A percentile compares a stretch with the other conserved stretches of the same genome.
These are phyloP conservation scores for Ophion ellenae DNA, from an alignment of 2,888 invertebrate species.

Conservation along the genomic window DNA sequence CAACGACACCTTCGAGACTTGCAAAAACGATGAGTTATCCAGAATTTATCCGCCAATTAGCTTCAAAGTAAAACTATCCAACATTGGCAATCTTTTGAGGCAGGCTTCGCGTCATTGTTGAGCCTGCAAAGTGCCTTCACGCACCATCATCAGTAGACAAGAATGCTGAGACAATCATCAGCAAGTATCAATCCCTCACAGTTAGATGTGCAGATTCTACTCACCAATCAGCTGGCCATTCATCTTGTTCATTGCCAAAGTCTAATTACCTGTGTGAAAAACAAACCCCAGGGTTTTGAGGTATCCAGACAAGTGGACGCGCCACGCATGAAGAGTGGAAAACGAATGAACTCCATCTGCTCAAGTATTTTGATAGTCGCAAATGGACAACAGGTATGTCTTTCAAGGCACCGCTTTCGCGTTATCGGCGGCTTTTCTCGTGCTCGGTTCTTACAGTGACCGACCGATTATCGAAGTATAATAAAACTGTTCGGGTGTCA, in stretches of 20 bases:
- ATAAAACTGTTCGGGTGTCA: slow-evolving; percentile 81
- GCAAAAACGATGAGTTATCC: not conserved
- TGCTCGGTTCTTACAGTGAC: slow-evolving; percentile 24
- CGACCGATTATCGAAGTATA: slow-evolving; percentile 78
- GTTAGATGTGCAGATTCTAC: not conserved
- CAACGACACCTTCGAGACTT: not conserved
- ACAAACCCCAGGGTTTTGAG: not conserved
- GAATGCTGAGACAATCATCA: too few species aligned
- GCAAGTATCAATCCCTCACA: not conserved
- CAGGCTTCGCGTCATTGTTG: too few species aligned
- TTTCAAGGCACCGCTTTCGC: slow-evolving; percentile 77
- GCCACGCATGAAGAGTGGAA: not conserved
- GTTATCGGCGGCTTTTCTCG: slow-evolving; percentile 77
- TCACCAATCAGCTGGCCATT: not conserved
- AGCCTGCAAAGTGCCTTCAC: too few species aligned
- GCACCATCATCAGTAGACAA: too few species aligned
- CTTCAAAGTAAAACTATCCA: not conserved
- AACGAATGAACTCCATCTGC: slow-evolving; percentile 10
- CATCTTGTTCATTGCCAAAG: not conserved
- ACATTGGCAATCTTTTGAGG: not conserved
- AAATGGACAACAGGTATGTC: slow-evolving; percentile 74
- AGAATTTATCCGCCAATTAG: not conserved
- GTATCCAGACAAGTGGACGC: not conserved
- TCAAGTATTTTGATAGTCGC: slow-evolving; percentile 39
- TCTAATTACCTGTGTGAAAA: slow-evolving; percentile 5